Evolutionary conservation across 2,888 invertebrate species (phyloP).

Genomic region (Hirtodrosophila confusa): DNA sequence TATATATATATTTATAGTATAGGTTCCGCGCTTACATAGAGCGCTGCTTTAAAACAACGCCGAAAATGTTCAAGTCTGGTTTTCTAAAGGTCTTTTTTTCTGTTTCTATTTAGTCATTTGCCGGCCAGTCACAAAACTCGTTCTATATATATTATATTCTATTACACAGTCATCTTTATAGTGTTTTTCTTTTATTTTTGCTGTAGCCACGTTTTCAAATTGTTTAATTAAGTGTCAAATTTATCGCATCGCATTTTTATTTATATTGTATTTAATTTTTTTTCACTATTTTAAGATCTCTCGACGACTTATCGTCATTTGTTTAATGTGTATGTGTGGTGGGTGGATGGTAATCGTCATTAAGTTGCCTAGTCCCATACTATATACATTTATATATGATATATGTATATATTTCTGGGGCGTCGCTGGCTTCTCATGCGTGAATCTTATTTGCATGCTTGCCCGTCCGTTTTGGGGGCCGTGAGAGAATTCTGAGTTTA

Average conservation of each 20-base stretch:
- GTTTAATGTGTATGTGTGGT: not conserved
- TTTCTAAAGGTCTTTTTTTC: constrained; percentile 27
- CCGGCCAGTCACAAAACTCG: constrained; percentile 51
- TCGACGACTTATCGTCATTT: constrained; percentile 34
- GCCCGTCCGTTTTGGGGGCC: too few species aligned
- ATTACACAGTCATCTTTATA: constrained; percentile 20
- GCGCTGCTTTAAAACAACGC: constrained; percentile 32
- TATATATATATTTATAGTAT: not conserved
- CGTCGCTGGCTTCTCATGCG: constrained; percentile 58
- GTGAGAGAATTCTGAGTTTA: constrained; percentile 9
- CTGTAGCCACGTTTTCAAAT: constrained; percentile 20
- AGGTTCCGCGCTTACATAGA: not conserved
- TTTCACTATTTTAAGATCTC: constrained; percentile 20
- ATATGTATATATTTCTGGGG: constrained; percentile 6
- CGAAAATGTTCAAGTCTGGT: constrained; percentile 60
- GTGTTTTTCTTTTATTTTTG: not conserved
- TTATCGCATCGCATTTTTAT: constrained; percentile 48
- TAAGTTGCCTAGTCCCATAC: not conserved
- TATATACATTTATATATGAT: not conserved
- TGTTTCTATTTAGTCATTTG: constrained; percentile 29
- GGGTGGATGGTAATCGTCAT: constrained; percentile 3
- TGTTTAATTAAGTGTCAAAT: constrained; percentile 63
- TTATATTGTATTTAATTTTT: constrained; percentile 24
- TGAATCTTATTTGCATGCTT: constrained; percentile 41
- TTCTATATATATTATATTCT: constrained; percentile 36